Evolutionary conservation across 2,797 vertebrate species (phyloP).

Genomic region (Gallirallus australis): DNA sequence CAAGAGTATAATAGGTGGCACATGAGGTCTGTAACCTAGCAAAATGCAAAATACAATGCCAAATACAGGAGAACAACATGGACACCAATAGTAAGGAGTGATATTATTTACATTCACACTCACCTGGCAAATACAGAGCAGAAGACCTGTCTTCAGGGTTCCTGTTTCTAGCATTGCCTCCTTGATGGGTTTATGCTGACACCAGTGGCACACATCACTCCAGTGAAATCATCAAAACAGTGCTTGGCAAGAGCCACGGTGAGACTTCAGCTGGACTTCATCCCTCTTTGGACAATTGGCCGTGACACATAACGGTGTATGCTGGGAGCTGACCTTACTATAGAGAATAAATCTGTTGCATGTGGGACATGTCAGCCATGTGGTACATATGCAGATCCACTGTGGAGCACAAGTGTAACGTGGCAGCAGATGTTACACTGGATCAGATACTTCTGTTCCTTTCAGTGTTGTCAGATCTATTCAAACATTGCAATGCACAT

Average conservation of each 20-base stretch:
- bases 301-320: neutral
- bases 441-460: neutral
- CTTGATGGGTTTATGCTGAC: neutral
- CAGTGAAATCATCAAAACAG: neutral
- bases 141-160: neutral
- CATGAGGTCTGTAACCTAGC: neutral
- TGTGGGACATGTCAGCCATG: neutral
- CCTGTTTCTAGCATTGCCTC: neutral
- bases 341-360: constrained; percentile 5
- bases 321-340: constrained; percentile 12
- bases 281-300: neutral
- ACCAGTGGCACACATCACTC: neutral
- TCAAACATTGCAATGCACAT: neutral
- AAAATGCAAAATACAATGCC: neutral
- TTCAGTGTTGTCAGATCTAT: neutral
- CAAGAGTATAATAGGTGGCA: neutral
- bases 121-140: neutral
- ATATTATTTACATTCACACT: neutral
- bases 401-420: neutral
- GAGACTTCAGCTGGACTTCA: neutral
- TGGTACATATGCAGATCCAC: neutral
- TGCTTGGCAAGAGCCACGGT: neutral
- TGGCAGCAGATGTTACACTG: constrained; percentile 2
- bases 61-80: neutral
- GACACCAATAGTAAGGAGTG: neutral